Evolutionary conservation across 2,113 vertebrate species (phyloP), one percentile per base, ranked within the genome.

Genomic region (Callopanchax toddi): DNA sequence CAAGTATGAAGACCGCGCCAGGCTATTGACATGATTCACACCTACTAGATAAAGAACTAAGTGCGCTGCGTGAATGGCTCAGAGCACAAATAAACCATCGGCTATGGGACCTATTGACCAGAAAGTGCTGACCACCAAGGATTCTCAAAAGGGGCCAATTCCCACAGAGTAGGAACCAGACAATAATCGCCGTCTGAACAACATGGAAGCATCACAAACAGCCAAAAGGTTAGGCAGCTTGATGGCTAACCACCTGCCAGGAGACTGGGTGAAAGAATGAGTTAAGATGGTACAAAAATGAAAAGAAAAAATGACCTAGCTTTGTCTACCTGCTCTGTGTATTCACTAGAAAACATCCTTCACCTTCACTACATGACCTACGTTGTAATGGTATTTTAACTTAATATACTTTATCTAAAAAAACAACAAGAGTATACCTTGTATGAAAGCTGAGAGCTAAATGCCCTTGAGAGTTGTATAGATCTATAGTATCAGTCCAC

Each of bases 391-490:
- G 16, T 39, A 63, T 40, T 68, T 49, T 29, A 48, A 67, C 7
- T 45, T 18, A 40, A 43, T 32, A 43, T 54, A 54, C 61, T 54
- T 67, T 17, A 63, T 16, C 45, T 64, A 49, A 63, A 57, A 37
- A n/a, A 56, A 42, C n/a, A n/a, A n/a, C n/a, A 49, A 39, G 20
- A 37, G 20, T 34, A 15, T 36, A 21, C 15, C 29, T 42, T 42
- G 15, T 29, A 25, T 68, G 25, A 57, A 81, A 74, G 62, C 52
- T 67, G 4, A 72, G 62, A 68, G 66, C 40, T 26, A 79, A 72
- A 76, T 51, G 71, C 34, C 76, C 79, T 86, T 78, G 3, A 26
- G 26, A 26, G 26, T 26, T 4, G 55, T 56, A 60, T 22, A 22
- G 64, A 3, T 26, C 3, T 32, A 66, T 72, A 80, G 43, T 80